Evolutionary conservation across 1,140 invertebrate genomes (phyloP).

Genomic region (Lucilia sericata): DNA sequence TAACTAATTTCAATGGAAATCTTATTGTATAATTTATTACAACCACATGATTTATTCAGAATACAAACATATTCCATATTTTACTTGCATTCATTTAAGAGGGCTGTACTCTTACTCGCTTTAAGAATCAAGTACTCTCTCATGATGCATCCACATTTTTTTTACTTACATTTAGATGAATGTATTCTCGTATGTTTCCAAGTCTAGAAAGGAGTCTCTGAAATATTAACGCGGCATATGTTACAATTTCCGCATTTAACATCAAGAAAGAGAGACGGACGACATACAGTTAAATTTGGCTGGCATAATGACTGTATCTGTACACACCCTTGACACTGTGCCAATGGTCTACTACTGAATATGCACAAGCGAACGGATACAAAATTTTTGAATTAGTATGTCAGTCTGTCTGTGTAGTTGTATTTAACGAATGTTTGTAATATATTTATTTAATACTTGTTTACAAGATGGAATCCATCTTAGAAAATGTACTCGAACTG

Average conservation of each 20-base stretch:
- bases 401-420: background rate
- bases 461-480: slow-evolving; percentile 11
- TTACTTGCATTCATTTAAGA: slow-evolving; percentile 3
- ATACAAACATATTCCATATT: background rate
- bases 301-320: background rate
- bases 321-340: background rate
- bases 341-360: background rate
- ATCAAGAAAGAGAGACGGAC: background rate
- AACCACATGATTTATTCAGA: slow-evolving; percentile 20
- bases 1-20: slow-evolving; percentile 2
- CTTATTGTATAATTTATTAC: background rate
- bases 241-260: background rate
- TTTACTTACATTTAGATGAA: too few species aligned
- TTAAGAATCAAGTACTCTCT: background rate
- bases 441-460: background rate
- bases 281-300: background rate
- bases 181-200: background rate
- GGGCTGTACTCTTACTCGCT: background rate
- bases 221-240: slow-evolving; percentile 25
- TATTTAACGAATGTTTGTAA: background rate
- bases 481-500: background rate
- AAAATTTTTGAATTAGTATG: background rate
- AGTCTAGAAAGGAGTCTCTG: background rate
- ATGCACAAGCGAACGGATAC: background rate
- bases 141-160: too few species aligned